Percentiles rank a stretch among this genome's conserved stretches.
These are phyloP conservation scores for Alentia gelatinosa DNA, from an alignment of 2,888 invertebrate genomes.

Conservation along the genomic window DNA sequence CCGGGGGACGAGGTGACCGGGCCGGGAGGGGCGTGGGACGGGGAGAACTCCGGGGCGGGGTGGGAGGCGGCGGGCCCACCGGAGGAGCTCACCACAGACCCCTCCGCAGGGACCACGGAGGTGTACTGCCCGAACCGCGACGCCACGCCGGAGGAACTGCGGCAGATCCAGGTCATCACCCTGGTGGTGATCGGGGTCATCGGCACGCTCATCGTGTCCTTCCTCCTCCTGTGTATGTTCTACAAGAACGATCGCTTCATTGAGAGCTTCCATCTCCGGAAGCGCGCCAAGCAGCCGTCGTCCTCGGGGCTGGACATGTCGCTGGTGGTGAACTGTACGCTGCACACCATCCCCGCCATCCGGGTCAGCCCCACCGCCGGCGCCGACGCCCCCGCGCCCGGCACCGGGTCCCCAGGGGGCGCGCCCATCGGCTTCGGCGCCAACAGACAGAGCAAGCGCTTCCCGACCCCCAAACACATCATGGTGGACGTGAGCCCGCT, in stretches of 20 bases:
- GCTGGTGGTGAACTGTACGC: not conserved
- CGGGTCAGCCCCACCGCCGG: not conserved
- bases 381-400: not conserved
- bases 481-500: not conserved
- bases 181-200: slow-evolving; percentile 11
- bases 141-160: not conserved
- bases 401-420: not conserved
- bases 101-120: not conserved
- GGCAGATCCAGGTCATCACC: not conserved
- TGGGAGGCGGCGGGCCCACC: not conserved
- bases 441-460: not conserved
- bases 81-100: not conserved
- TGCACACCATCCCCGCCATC: not conserved
- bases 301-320: not conserved
- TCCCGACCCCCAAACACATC: slow-evolving; percentile 14
- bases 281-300: not conserved
- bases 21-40: not conserved
- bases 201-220: slow-evolving; percentile 1
- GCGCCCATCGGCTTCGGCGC: not conserved
- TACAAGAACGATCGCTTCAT: slow-evolving; percentile 42
- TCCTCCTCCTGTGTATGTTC: slow-evolving; percentile 44
- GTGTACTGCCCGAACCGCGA: not conserved
- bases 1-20: not conserved
- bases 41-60: not conserved
- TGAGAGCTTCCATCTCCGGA: not conserved